Evolutionary conservation across 2,797 vertebrate genomes (phyloP).

Genomic region (Cuniculus paca): DNA sequence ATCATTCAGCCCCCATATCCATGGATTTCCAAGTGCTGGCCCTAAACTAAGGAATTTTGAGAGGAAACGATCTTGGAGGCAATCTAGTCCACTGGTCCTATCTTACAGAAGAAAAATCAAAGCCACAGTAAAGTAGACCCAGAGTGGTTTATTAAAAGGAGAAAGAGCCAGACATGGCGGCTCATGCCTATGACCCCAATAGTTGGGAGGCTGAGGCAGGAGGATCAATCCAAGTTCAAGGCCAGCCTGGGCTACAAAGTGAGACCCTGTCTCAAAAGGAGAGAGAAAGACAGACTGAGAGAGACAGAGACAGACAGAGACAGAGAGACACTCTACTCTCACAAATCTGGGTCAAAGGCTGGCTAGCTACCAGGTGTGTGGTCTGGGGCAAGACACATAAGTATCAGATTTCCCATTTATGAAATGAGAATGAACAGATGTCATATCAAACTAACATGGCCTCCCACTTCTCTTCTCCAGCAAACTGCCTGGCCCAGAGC

Average conservation of each 20-base stretch:
- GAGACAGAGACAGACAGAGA: background rate
- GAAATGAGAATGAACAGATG: background rate
- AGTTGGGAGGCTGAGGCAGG: background rate
- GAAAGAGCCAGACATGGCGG: background rate
- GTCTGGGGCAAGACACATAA: background rate
- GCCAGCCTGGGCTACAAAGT: background rate
- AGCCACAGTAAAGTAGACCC: background rate
- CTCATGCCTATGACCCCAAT: background rate
- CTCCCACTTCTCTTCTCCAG: background rate
- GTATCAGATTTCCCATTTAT: background rate
- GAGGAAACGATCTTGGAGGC: background rate
- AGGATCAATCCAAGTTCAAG: background rate
- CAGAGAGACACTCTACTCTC: background rate
- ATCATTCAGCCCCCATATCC: background rate
- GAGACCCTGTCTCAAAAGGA: background rate
- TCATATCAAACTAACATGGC: background rate
- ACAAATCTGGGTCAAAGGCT: background rate
- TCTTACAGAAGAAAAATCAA: conserved; percentile 1
- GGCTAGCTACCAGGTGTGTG: no score
- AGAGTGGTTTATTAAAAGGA: background rate
- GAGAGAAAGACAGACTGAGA: background rate
- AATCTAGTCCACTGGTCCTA: background rate
- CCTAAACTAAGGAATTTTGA: background rate
- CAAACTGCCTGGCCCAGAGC: background rate
- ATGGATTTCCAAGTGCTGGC: background rate